Evolutionary conservation across 2,113 vertebrate genomes (phyloP), one percentile per base, ranked within the genome.

Genomic region (Cryptoleucopteryx plumbea): DNA sequence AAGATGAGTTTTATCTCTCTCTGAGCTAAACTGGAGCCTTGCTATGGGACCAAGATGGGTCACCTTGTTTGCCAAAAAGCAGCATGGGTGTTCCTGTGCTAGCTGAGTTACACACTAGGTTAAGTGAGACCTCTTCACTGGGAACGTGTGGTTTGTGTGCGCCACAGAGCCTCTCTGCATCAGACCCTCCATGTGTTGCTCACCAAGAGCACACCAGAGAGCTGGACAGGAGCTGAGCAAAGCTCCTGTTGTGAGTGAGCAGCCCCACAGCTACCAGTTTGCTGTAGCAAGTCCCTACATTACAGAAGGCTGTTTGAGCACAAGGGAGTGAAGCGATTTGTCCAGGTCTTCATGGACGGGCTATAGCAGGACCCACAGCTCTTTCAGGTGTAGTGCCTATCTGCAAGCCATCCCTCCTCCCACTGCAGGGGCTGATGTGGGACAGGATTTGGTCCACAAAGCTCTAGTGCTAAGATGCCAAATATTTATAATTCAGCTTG

Each of bases 131-230:
- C 47, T 6, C 63, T 23, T 68, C 27, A 0, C 26, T 16, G 58
- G 58, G 68, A 80, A 11, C 3, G 2, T 29, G 67, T 15, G 55
- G 80, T 74, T 55, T 50, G 27, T 9, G 50, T 3, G 66, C 3
- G 0, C 19, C 23, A 1, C 2, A 0, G 77, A 78, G 67, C 81
- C 22, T 48, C 59, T 16, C 21, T 55, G 68, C 65, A 2, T 4
- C 27, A 8, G 56, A 82, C 50, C 38, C n/a, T 53, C n/a, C 48
- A 3, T 0, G 56, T 17, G 23, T 12, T 63, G 59, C 65, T 90
- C 8, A 7, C 65, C 7, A 58, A 53, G 63, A 42, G 73, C 18
- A 0, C 31, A 23, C 23, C 7, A 1, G 11, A 27, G 47, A 55
- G 82, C 56, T 50, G 68, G 86, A 31, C 67, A 40, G 40, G 56